Conservation (phyloP, 2,113 vertebrate genomes). For the Paraplagusia blochii region DNA sequence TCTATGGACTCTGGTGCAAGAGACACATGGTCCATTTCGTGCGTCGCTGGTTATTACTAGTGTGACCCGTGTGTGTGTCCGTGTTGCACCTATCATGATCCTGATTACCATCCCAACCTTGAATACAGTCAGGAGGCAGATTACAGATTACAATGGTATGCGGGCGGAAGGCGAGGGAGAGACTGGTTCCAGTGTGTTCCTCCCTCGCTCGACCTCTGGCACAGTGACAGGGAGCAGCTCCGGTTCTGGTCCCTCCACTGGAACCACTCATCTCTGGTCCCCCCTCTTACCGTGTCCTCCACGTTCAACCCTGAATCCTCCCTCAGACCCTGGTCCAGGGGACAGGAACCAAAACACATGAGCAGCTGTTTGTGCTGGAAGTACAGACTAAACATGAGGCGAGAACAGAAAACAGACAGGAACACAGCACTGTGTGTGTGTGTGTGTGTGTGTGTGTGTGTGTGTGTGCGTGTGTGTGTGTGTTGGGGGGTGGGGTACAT, state of each 20-base stretch:
- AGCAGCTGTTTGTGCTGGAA: slow-evolving; percentile 38
- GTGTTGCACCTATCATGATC: slow-evolving; percentile 34
- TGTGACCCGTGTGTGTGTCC: not conserved
- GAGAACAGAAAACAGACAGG: slow-evolving; percentile 73
- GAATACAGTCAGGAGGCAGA: slow-evolving; percentile 38
- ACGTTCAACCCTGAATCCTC: not conserved
- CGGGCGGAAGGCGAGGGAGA: slow-evolving; percentile 31
- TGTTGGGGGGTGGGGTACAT: no score
- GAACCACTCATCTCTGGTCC: not conserved
- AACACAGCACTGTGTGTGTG: slow-evolving; percentile 33
- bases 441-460: slow-evolving; percentile 19
- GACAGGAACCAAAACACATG: slow-evolving; percentile 15
- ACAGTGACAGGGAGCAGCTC: slow-evolving; percentile 44
- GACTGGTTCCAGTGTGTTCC: slow-evolving; percentile 21
- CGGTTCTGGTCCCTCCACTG: not conserved
- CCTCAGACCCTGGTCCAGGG: slow-evolving; percentile 26
- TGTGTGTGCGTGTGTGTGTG: no score
- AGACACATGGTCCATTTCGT: not conserved
- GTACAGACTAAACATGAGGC: slow-evolving; percentile 53
- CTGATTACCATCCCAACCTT: slow-evolving; percentile 33
- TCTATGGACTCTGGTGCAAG: not conserved
- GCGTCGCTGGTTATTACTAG: not conserved
- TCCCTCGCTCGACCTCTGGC: slow-evolving; percentile 18
- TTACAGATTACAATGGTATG: slow-evolving; percentile 49
- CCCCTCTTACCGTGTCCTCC: not conserved